Conservation (phyloP, 2,888 invertebrate species). For the Craniophora ligustri region DNA sequence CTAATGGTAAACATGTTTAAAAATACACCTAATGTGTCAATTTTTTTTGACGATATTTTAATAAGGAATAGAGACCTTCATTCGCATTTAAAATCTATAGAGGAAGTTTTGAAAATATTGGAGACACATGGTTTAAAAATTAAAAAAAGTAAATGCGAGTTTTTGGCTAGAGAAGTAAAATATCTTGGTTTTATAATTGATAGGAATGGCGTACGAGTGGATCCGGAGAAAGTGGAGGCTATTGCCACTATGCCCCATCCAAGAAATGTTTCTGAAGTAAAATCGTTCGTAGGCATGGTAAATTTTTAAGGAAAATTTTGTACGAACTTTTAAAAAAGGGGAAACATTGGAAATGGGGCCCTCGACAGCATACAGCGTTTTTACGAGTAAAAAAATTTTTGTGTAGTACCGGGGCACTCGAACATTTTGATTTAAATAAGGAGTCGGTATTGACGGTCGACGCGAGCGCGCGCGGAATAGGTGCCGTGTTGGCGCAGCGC, state of each 20-base stretch:
- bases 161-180: not conserved
- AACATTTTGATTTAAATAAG: not conserved
- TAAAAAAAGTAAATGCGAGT: slow-evolving; percentile 14
- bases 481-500: slow-evolving; percentile 2
- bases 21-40: not conserved
- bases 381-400: not conserved
- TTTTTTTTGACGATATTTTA: slow-evolving; percentile 12
- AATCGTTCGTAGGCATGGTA: not conserved
- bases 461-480: slow-evolving; percentile 1
- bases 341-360: not conserved
- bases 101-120: slow-evolving; percentile 5
- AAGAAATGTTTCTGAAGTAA: not conserved
- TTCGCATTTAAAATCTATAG: not conserved
- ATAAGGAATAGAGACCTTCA: not conserved
- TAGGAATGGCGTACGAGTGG: not conserved
- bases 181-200: slow-evolving; percentile 8
- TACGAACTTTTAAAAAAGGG: slow-evolving; percentile 9
- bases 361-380: not conserved
- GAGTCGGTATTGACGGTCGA: not conserved
- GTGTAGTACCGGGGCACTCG: not conserved
- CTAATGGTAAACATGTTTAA: slow-evolving; percentile 2
- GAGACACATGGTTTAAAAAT: slow-evolving; percentile 6
- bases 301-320: not conserved
- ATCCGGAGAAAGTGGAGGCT: not conserved
- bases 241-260: not conserved